Conservation (phyloP, 2,888 invertebrate genomes). For the Meganola albula region DNA sequence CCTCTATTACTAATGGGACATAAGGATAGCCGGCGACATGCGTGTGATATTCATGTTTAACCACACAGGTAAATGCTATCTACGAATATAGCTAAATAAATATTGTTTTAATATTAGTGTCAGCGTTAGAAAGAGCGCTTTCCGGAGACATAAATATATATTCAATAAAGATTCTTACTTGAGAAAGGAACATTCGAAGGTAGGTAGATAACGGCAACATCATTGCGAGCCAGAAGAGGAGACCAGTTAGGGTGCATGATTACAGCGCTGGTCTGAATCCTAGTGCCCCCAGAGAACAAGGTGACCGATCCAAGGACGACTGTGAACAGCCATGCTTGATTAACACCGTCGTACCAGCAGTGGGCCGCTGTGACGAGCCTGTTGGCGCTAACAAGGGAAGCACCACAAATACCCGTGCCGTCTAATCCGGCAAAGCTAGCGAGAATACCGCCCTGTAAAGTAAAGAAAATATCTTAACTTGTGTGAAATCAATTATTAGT, state of each 20-base stretch:
- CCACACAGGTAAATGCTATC: no score
- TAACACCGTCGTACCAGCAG: conserved; percentile 52
- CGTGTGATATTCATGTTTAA: no score
- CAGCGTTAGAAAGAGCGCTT: no score
- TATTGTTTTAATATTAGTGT: no score
- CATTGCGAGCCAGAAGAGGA: conserved; percentile 37
- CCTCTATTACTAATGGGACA: no score
- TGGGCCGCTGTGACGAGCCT: conserved; percentile 52
- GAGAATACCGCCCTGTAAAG: conserved; percentile 22
- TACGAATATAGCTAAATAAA: no score
- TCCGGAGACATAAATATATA: no score
- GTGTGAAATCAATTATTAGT: no score
- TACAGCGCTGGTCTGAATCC: conserved; percentile 34
- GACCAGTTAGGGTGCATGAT: conserved; percentile 39
- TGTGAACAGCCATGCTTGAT: conserved; percentile 41
- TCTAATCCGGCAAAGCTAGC: conserved; percentile 10
- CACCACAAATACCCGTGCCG: conserved; percentile 43
- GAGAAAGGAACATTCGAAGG: conserved; percentile 26
- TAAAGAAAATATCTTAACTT: no score
- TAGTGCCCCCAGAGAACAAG: conserved; percentile 42
- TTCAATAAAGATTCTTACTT: no score
- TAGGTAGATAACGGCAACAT: conserved; percentile 44
- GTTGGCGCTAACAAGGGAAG: conserved; percentile 33
- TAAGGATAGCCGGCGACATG: no score
- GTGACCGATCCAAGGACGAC: conserved; percentile 43